A percentile compares a stretch with the other conserved stretches of the same genome.
These are phyloP conservation scores for Caenorhabditis sp. DNA, from an alignment of 2,888 invertebrate species.

Conservation along the genomic window DNA sequence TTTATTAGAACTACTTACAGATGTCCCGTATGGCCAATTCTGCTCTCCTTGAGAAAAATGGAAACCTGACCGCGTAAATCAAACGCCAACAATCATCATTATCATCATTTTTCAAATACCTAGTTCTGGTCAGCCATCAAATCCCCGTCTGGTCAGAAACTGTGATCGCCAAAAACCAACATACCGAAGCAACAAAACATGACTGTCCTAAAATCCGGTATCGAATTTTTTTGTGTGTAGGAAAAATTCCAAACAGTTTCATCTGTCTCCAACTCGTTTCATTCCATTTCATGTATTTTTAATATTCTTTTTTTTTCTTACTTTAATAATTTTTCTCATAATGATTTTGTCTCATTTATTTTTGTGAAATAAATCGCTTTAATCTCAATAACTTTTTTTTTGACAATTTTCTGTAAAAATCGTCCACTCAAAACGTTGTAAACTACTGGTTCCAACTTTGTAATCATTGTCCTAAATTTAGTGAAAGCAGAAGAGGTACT, in stretches of 20 bases:
- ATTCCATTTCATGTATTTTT: too few species aligned
- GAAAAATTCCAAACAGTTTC: background rate
- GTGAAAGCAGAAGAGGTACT: background rate
- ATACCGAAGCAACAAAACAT: background rate
- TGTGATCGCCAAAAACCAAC: background rate
- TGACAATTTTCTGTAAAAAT: too few species aligned
- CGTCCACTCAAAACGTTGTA: too few species aligned
- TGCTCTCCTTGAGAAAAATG: background rate
- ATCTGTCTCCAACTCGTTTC: background rate
- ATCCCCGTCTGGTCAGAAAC: background rate
- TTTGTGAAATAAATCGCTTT: too few species aligned
- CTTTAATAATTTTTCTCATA: too few species aligned
- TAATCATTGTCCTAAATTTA: background rate
- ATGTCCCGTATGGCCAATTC: background rate
- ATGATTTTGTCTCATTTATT: too few species aligned
- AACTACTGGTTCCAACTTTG: background rate
- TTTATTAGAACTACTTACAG: slow-evolving; percentile 10
- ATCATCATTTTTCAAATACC: background rate
- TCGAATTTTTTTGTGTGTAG: background rate
- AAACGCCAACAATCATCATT: background rate
- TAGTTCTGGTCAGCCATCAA: background rate
- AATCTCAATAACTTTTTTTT: too few species aligned
- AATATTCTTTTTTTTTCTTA: too few species aligned
- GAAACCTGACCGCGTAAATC: background rate
- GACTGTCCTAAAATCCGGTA: background rate